Evolutionary conservation across 1,140 invertebrate genomes (phyloP), one percentile per base, ranked within the genome.

Genomic region (Brachystomella parvula): DNA sequence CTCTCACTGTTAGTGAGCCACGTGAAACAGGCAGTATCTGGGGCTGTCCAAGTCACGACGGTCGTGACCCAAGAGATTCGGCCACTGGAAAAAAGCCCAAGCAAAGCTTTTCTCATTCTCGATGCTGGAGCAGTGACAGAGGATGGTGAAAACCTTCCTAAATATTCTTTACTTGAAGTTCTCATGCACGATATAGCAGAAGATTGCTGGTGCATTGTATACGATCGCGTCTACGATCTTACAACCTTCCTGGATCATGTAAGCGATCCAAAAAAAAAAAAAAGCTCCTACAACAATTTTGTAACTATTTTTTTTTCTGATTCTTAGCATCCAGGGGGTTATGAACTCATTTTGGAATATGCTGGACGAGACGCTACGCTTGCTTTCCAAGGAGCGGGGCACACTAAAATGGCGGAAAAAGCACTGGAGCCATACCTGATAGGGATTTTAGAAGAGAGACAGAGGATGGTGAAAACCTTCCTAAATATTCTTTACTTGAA

Each of bases 301-400:
- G 31, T 33, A 24, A 60, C 6, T n/a, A 60, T 60, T 6, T 60
- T 66, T 35, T 64, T 63, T 70, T 74, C 72, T 71, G 73, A 65
- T 69, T 76, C 77, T 3, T 75, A 88, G 80, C 92, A 94, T 80
- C 91, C 92, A 0, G 92, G 92, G 31, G 92, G 91, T 2, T 81
- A 82, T 1, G 91, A 94, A 30, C 82, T 94, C 0, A 82, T 95
- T 35, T 74, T 92, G 67, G 92, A 94, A 73, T 84, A 92, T 75
- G 90, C 89, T 0, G 92, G 93, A 1, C 81, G 86, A 3, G 93
- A 96, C 77, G 90, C 89, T 0, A 93, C 89, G 1, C 78, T 89
- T 0, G 86, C 90, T 0, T 94, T 94, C 77, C 79, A 87, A 28
- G 86, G 89, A 24, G 85, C 86, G 0, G 90, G 90, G 0, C 90